Evolutionary conservation across 2,113 vertebrate species (phyloP).

Genomic region (Bos javanicus): DNA sequence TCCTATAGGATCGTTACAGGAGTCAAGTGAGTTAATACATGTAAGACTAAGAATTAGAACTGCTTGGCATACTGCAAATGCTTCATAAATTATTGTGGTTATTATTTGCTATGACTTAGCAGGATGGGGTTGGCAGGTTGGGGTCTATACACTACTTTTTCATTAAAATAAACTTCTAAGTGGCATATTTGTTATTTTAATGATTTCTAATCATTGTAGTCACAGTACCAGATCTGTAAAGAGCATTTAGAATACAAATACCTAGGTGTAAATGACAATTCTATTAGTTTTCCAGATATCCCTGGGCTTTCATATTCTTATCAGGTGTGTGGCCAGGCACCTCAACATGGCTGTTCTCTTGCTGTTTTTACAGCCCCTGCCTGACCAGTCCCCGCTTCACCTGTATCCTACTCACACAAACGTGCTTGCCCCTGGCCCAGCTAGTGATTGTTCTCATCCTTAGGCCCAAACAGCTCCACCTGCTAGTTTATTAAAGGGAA

Average conservation of each 20-base stretch:
- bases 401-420: neutral
- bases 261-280: neutral
- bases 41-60: neutral
- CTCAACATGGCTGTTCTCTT: accelerated
- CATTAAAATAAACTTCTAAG: neutral
- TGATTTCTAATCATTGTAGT: neutral
- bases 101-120: neutral
- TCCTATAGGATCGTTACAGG: neutral
- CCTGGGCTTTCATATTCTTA: neutral
- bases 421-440: neutral
- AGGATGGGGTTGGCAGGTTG: neutral
- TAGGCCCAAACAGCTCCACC: neutral
- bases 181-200: neutral
- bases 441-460: neutral
- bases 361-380: neutral
- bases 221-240: neutral
- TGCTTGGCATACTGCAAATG: neutral
- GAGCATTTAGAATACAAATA: neutral
- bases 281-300: neutral
- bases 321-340: neutral
- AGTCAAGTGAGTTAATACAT: neutral
- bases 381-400: neutral
- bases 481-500: neutral
- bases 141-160: neutral
- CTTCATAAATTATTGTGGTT: neutral